Percentiles rank a stretch among this genome's conserved stretches.
Evolutionary conservation across 2,113 vertebrate genomes (phyloP).

Genomic region (Sinocyclocheilus grahami): DNA sequence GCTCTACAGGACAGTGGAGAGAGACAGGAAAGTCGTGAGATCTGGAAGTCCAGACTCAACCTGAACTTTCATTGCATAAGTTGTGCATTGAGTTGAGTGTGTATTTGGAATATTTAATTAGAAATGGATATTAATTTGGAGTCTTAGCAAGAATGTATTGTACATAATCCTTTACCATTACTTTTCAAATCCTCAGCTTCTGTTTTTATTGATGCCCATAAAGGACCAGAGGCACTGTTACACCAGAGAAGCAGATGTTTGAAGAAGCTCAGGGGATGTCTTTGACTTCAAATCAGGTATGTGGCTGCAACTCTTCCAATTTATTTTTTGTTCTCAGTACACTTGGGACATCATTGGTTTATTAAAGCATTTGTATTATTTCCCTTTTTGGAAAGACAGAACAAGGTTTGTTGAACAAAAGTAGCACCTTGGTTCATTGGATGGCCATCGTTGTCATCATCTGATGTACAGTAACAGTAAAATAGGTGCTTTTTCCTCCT

Average conservation of each 20-base stretch:
- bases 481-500: neutral
- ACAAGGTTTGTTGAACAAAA: neutral
- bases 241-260: neutral
- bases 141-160: neutral
- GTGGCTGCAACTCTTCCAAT: neutral
- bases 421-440: neutral
- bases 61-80: neutral
- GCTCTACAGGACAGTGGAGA: neutral
- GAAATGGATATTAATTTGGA: neutral
- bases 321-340: neutral
- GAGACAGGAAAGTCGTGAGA: neutral
- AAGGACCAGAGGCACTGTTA: neutral
- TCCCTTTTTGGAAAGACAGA: neutral
- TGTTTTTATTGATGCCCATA: neutral
- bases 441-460: neutral
- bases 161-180: neutral
- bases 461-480: neutral
- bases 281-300: neutral
- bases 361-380: neutral
- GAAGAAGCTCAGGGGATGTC: neutral
- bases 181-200: neutral
- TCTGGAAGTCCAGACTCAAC: neutral
- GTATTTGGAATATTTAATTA: neutral
- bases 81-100: neutral
- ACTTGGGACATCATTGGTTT: neutral